Evolutionary conservation across 2,888 invertebrate species (phyloP), one percentile per base, ranked within the genome.

Genomic region (Anaspis maculata): DNA sequence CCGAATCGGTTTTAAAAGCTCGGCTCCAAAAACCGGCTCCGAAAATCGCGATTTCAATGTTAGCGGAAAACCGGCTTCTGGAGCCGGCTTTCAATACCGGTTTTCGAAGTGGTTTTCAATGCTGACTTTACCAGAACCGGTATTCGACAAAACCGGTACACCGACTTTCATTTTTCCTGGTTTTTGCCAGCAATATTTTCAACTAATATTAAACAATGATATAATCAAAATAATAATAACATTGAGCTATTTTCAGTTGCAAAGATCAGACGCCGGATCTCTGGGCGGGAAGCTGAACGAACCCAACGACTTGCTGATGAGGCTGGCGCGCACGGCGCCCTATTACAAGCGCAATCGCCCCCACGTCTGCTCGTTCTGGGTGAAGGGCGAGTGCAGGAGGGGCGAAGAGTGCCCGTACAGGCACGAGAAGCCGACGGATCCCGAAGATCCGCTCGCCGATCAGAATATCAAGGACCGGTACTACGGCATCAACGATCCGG

Each of bases 361-460:
- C 0, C 95, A 95, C 66, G 91, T 95, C 30, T 95, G 95, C 63
- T 92, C 92, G 0, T 96, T 95, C 66, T 95, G 92, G 89, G 94
- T 95, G n/a, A 96, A 95, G 70, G 95, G 94, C 2, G 94, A 95
- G 63, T 95, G 95, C 61, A 79, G 90, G 56, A 71, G 95, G 62
- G 95, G 95, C 11, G 95, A 96, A 63, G 95, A 96, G 60, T 95
- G 95, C 64, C 95, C 95, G 0, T 95, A 94, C 61, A 48, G 95
- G 22, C 95, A 95, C 55, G 95, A 96, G 59, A 91, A 91, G 60
- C 95, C 95, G 0, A 91, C 92, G 2, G 95, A 96, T 68, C 94
- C 95, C 11, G 95, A 95, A 68, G 95, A 95, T 70, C 95, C 95
- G 1, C 68, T 95, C 24, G 89, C 92, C 16, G 91, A 94, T 67